Base-by-base conservation (phyloP, 2,888 invertebrate genomes). In the Philopedon plagiatum region DNA sequence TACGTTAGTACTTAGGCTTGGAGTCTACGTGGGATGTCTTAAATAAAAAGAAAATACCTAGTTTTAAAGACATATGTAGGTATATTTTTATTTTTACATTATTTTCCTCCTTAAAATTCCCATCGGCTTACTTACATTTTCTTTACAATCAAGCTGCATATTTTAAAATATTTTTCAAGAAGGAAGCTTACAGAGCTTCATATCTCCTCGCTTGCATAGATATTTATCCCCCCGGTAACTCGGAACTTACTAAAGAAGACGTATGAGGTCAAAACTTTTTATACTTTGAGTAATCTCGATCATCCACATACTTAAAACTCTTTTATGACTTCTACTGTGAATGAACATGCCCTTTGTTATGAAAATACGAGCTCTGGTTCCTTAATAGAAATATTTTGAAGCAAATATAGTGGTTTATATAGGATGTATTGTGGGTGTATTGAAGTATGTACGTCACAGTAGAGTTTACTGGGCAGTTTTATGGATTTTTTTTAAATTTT, bases 231-330 rank as follows among this genome's bases (percentile, higher is more conserved):
- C 21, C 3, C 9, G 23, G 46, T n/a, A 21, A 46, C 23, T 46
- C 23, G 19, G 19, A 46, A 23, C n/a, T 46, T 46, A 19, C 19
- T 46, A 23, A 23, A 46, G 23, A 46, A 77, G 75, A 75, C 58
- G 71, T 75, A 76, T 74, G 72, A 69, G 76, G 76, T 76, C 75
- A 76, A 46, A 71, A 76, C 71, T 77, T 75, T 76, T 76, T 77
- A 72, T 77, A 71, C 73, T 73, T 64, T 63, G 46, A 65, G 72
- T 77, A 77, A 77, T 77, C 77, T 75, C 70, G 60, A 71, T 75
- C 71, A 77, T 76, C 76, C 76, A 76, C 76, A 77, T 71, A 75
- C 76, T 77, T 78, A 76, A 75, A 76, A 76, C 76, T 77, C 77
- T 77, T 77, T 77, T 77, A 78, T 75, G 70, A 74, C 75, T 62